Base-by-base conservation (phyloP, 2,797 vertebrate species). In the Telmatherina bonti region DNA sequence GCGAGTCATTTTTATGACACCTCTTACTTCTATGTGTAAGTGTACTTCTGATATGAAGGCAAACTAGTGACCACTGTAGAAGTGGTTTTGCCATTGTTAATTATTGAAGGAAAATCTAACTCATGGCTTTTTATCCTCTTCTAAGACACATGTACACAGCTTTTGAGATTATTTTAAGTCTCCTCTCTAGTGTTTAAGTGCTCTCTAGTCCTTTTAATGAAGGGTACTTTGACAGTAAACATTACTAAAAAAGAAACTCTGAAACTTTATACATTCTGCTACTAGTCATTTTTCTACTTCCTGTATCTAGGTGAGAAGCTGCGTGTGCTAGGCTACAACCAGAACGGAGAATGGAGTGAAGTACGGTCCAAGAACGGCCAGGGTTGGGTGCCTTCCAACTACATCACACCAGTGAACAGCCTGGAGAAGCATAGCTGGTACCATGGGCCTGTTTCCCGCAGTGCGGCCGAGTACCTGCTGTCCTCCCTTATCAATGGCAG, bases 351-450 rank as follows among this genome's bases (percentile, higher is more conserved):
- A 79, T 99, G 98, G 98, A 98, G 98, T 33, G 98, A 99, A 84
- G 98, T 99, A 75, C 96, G 97, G 67, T 99, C 98, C 0, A 99
- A 98, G 92, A 99, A 99, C 0, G 98, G 98, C 76, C 98, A 99
- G 88, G 98, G 98, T 47, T 99, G 98, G 98, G 98, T 99, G 27
- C 98, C 98, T 0, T 99, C 97, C 91, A 99, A 99, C 94, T 99
- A 99, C 90, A 99, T 99, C 93, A 99, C 98, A 0, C 98, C 98
- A 0, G 98, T 99, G 74, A 99, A 99, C 94, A 99, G 98, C 77
- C 94, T 99, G 90, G 98, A 99, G 87, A 99, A 99, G 78, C 98
- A 99, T 72, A 99, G 98, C 38, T 99, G 98, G 98, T 99, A 99
- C 92, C 98, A 99, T 0, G 98, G 98, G 29, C 98, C 98, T 0